These are phyloP conservation scores for Clupea harengus DNA, from an alignment of 2,113 vertebrate genomes.

Conservation along the genomic window DNA sequence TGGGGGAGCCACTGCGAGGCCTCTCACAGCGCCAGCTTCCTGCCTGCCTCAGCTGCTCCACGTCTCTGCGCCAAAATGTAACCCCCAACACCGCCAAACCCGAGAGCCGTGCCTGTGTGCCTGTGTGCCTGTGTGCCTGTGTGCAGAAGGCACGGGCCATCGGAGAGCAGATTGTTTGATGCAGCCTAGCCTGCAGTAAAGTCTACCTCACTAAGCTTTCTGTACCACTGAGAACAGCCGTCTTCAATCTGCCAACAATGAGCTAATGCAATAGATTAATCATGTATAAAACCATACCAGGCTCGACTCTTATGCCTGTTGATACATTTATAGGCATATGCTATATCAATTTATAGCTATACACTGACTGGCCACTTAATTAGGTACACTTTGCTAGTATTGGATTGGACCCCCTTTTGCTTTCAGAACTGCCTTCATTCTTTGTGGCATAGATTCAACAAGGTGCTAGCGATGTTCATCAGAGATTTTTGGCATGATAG, in stretches of 20 bases:
- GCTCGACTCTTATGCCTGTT: background rate
- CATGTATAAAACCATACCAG: background rate
- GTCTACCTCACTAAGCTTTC: background rate
- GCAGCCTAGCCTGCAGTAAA: background rate
- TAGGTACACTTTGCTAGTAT: no score
- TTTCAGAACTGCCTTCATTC: no score
- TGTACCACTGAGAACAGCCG: background rate
- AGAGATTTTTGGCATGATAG: no score
- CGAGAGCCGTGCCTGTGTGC: background rate
- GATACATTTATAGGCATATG: background rate
- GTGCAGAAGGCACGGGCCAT: background rate
- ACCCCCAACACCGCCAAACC: background rate
- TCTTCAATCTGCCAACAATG: background rate
- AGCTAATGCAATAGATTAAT: background rate
- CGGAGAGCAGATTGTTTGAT: background rate
- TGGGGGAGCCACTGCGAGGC: slow-evolving; percentile 1
- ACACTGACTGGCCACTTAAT: background rate
- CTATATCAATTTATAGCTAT: background rate
- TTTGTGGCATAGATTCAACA: no score
- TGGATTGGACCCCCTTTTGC: no score
- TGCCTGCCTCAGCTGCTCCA: background rate
- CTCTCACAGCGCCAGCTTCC: background rate
- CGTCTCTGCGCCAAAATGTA: background rate
- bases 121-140: background rate
- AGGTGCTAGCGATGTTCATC: no score